phyloP scores from a whole-genome alignment of 2,888 invertebrate genomes.

The Apamea sordens region DNA sequence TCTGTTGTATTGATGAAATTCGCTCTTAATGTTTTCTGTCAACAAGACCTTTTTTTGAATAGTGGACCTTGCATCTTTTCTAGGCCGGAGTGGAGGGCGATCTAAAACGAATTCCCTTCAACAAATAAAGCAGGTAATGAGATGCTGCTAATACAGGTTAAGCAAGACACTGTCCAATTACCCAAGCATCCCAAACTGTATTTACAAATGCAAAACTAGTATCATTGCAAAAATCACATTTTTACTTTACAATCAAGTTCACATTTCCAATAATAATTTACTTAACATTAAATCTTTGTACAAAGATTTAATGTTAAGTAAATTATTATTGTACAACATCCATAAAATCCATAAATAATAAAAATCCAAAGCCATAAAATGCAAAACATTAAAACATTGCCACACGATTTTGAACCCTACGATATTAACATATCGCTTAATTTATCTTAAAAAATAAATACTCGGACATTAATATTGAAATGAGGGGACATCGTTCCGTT shows the following conservation, averaged over 20 bases:
- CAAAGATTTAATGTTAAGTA: no score
- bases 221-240: neutral
- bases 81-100: neutral
- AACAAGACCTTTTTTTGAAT: neutral
- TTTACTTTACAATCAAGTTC: constrained; percentile 38
- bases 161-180: neutral
- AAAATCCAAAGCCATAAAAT: constrained; percentile 76
- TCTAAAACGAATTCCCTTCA: neutral
- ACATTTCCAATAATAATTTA: constrained; percentile 67
- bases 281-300: constrained; percentile 63
- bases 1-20: neutral
- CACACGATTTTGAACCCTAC: constrained; percentile 69
- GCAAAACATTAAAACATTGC: constrained; percentile 70
- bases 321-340: constrained; percentile 47
- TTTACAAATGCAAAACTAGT: neutral
- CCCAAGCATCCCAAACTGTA: neutral
- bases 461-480: constrained; percentile 86
- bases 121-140: neutral
- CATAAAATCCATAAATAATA: constrained; percentile 78
- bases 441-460: constrained; percentile 61
- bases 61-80: neutral
- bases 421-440: constrained; percentile 46
- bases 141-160: no score
- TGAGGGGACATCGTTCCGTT: constrained; percentile 84
- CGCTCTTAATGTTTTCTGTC: neutral